Percentiles rank a stretch among this genome's conserved stretches.
Conservation (phyloP, 1,140 invertebrate species). For the Meteorus sp. region DNA sequence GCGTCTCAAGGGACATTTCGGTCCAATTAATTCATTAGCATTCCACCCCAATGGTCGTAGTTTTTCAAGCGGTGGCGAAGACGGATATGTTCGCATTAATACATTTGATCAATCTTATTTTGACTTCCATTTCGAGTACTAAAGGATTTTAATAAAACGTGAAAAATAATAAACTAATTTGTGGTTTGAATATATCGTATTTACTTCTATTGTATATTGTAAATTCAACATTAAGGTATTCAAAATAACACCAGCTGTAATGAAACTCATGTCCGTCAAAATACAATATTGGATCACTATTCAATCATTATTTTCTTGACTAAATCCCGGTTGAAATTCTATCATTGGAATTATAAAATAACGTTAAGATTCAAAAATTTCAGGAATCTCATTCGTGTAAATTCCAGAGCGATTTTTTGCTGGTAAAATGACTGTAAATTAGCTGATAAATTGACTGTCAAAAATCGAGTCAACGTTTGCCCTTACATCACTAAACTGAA, state of each 20-base stretch:
- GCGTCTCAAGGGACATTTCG: conserved; percentile 98
- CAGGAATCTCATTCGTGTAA: too few relatives aligned
- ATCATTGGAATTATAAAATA: too few relatives aligned
- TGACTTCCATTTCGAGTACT: conserved; percentile 95
- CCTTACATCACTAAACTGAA: too few relatives aligned
- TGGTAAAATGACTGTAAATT: too few relatives aligned
- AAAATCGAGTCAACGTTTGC: too few relatives aligned
- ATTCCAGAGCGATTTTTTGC: too few relatives aligned
- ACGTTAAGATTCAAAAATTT: too few relatives aligned
- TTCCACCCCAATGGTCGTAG: conserved; percentile 98
- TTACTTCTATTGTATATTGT: not conserved
- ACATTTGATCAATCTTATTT: conserved; percentile 96
- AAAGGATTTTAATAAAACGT: conserved; percentile 31
- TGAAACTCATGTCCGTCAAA: conserved; percentile 26
- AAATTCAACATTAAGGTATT: too few relatives aligned
- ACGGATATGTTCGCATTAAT: conserved; percentile 96
- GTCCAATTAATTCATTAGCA: conserved; percentile 97
- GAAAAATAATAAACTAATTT: not conserved
- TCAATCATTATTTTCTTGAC: conserved; percentile 36
- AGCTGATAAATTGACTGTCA: too few relatives aligned
- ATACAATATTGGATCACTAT: conserved; percentile 58
- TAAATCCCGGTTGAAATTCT: conserved; percentile 4
- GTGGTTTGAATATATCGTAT: not conserved
- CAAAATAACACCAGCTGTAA: not conserved
- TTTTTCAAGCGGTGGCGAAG: conserved; percentile 96